Evolutionary conservation across 2,113 vertebrate genomes (phyloP).

Genomic region (Bos indicus): DNA sequence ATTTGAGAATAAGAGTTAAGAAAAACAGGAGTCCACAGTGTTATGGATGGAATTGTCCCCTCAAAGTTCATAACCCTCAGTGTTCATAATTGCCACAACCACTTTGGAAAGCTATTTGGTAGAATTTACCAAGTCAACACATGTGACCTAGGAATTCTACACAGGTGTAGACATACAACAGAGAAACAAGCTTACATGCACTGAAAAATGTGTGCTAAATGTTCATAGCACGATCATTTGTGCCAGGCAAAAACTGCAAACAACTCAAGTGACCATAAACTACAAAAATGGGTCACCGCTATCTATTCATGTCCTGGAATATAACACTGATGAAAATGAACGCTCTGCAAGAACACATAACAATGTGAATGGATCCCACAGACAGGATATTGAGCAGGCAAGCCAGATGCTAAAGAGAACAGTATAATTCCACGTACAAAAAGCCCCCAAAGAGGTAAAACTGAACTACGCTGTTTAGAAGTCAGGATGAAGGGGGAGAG

Average conservation of each 20-base stretch:
- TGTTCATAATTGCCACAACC: background rate
- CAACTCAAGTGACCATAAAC: background rate
- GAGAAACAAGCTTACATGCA: background rate
- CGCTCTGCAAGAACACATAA: background rate
- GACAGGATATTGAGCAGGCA: background rate
- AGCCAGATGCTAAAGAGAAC: background rate
- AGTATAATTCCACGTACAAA: background rate
- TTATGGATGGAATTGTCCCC: background rate
- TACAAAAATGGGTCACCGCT: background rate
- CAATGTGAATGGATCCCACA: background rate
- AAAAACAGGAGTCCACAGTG: background rate
- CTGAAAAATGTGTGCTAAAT: background rate
- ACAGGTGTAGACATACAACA: background rate
- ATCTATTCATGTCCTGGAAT: background rate
- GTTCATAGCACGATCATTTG: background rate
- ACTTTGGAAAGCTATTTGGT: background rate
- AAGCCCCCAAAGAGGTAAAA: background rate
- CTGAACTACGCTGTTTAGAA: background rate
- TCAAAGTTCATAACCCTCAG: background rate
- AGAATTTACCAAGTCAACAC: background rate
- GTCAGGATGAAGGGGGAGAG: background rate
- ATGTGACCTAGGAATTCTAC: background rate
- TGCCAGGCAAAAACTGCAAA: background rate
- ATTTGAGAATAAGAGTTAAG: background rate
- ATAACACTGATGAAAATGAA: background rate